Evolutionary conservation across 2,888 invertebrate species (phyloP), one percentile per base, ranked within the genome.

Genomic region (Synanthedon myopaeformis): DNA sequence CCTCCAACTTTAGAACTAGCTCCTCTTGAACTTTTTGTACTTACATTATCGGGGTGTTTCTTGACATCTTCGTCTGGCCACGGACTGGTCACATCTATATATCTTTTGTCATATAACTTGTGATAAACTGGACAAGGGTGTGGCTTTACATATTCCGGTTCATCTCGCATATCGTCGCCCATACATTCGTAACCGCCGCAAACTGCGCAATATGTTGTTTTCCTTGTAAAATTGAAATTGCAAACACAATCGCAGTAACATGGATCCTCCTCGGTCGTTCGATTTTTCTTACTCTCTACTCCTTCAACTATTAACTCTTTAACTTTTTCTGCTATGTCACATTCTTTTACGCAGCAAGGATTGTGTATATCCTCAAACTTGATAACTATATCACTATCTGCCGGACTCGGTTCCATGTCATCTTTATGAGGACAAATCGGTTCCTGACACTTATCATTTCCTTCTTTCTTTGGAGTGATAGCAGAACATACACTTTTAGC

Each of bases 41-140:
- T 76, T 41, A 58, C 35, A n/a, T 58, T 67, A 13, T 57, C 13
- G 10, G 57, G 66, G 19, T 67, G 63, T 49, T 66, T 65, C 8
- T 52, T 52, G 2, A 61, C 55, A 3, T 72, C 65, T 19, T 79
- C 78, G 13, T 79, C 76, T 6, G 79, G 75, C 79, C 81, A 86
- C 3, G 80, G 77, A 58, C 69, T 82, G 45, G 64, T 61, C 8
- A 73, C 72, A 60, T 72, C 71, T 51, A 83, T 74, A 10, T 67
- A 64, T 17, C 69, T 72, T 64, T 71, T 84, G 59, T 86, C 79
- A 56, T 86, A 87, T 51, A 82, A 53, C 55, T 86, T 86, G 54
- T 87, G 79, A 58, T 84, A 87, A 10, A 87, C 72, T 1, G 87
- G 87, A 60, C 87, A 87, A 6, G 87, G 86, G 53, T 82, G 79